Evolutionary conservation across 2,113 vertebrate genomes (phyloP), one percentile per base, ranked within the genome.

Genomic region (Amazona vittata): DNA sequence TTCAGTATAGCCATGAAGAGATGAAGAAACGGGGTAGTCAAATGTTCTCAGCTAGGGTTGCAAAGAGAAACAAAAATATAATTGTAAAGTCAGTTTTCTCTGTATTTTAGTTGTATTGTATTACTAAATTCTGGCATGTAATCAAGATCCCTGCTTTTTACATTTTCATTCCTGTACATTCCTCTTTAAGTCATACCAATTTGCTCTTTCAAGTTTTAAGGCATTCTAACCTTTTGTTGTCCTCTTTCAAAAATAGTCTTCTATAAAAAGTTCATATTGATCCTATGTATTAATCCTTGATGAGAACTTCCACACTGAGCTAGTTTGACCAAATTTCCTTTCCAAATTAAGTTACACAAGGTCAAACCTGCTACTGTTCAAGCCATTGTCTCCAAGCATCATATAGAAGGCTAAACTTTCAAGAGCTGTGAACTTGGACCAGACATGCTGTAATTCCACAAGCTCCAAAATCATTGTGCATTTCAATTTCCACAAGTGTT

Each of bases 281-380:
- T 94, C 81, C 73, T 86, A 17, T 43, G 81, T 86, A 84, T 94
- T 94, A 96, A 91, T 95, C 78, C 92, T 92, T 93, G 90, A 94
- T 90, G 92, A 95, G 79, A 95, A 86, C 71, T 88, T 63, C 60
- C 5, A 15, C 39, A 62, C 13, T 83, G 87, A 91, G 67, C 22
- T 75, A 63, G 64, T 93, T 80, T 83, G 90, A 74, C 79, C 49
- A 90, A 94, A 90, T 90, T 96, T 96, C 92, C 77, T 93, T 81
- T 96, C 88, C 87, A 94, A 97, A 95, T 94, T 83, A 92, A 83
- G 75, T 96, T 96, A 90, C 75, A 76, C 90, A 96, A 95, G 92
- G 93, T 96, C 93, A 92, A 96, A 96, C 70, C 68, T 71, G 47
- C 60, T 74, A 6, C 37, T 47, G 64, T 67, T 83, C 44, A 57